Evolutionary conservation across 2,888 invertebrate species (phyloP).

Genomic region (Allygus modestus): DNA sequence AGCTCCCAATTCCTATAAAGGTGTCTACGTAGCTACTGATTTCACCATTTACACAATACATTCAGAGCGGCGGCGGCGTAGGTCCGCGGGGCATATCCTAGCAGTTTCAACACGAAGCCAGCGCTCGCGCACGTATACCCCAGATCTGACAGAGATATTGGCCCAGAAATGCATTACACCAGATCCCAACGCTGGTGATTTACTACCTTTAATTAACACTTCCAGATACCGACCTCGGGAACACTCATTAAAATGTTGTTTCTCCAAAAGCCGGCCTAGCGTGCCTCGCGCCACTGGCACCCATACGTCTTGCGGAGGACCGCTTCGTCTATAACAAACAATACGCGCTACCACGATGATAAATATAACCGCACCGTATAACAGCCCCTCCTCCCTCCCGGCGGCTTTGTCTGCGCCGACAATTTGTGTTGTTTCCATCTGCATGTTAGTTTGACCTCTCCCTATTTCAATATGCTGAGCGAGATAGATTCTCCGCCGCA

Average conservation of each 20-base stretch:
- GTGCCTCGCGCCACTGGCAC: not conserved
- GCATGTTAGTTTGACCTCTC: slow-evolving; percentile 28
- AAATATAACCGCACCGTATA: not conserved
- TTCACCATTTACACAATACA: too few species aligned
- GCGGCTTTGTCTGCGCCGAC: not conserved
- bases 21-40: too few species aligned
- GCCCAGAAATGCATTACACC: not conserved
- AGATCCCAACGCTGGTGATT: not conserved
- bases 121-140: not conserved
- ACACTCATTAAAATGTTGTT: slow-evolving; percentile 21
- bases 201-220: slow-evolving; percentile 15
- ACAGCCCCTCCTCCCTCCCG: not conserved
- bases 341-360: slow-evolving; percentile 13
- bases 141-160: slow-evolving; percentile 1
- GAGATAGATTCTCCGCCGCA: not conserved
- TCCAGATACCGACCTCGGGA: not conserved
- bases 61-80: too few species aligned
- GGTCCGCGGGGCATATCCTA: too few species aligned
- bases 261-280: not conserved
- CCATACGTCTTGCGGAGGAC: slow-evolving; percentile 9
- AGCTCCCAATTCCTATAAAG: too few species aligned
- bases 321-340: slow-evolving; percentile 16
- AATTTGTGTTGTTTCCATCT: slow-evolving; percentile 14
- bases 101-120: not conserved
- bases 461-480: slow-evolving; percentile 12